Percentiles rank a stretch among this genome's conserved stretches.
These are phyloP conservation scores for Amblyjoppa fuscipennis DNA, from an alignment of 2,888 invertebrate species.

Conservation along the genomic window DNA sequence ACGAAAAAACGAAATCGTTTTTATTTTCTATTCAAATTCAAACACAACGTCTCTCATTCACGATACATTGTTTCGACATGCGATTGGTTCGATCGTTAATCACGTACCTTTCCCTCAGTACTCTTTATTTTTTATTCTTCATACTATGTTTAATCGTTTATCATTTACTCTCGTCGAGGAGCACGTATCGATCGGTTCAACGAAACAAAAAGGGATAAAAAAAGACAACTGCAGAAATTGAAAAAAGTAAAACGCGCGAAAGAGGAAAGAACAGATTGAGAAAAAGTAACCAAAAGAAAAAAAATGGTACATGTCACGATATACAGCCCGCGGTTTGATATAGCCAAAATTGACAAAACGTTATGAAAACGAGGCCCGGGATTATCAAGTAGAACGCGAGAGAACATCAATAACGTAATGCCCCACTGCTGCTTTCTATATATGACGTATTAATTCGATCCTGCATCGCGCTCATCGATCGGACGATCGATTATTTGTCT, in stretches of 20 bases:
- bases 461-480: constrained; percentile 60
- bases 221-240: constrained; percentile 24
- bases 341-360: constrained; percentile 63
- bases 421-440: constrained; percentile 77
- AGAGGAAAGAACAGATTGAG: constrained; percentile 23
- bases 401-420: constrained; percentile 74
- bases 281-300: constrained; percentile 24
- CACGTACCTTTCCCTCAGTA: constrained; percentile 32
- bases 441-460: constrained; percentile 77
- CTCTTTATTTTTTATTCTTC: constrained; percentile 65
- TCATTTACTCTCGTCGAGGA: constrained; percentile 74
- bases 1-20: constrained; percentile 7
- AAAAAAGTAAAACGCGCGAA: constrained; percentile 25
- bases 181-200: constrained; percentile 77
- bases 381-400: constrained; percentile 72
- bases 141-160: constrained; percentile 19
- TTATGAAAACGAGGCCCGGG: constrained; percentile 59
- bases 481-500: constrained; percentile 10
- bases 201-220: constrained; percentile 40
- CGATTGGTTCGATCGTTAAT: constrained; percentile 61
- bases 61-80: constrained; percentile 35
- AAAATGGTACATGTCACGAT: constrained; percentile 74
- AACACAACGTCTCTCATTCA: constrained; percentile 44
- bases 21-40: constrained; percentile 49
- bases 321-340: constrained; percentile 79